phyloP scores from a whole-genome alignment of 2,797 vertebrate species.

The Thalassophryne amazonica region DNA sequence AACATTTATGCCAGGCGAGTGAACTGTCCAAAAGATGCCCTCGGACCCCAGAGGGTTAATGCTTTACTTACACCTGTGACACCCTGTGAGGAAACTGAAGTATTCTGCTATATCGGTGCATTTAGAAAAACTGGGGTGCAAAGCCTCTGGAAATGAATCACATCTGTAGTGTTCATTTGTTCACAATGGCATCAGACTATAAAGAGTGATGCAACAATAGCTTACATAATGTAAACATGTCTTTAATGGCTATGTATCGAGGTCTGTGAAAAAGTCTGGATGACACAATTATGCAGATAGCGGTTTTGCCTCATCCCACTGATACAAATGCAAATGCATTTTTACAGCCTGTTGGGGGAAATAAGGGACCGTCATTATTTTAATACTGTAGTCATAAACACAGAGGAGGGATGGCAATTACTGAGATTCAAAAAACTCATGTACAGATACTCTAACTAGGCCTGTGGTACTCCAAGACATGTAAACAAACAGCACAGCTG shows the following conservation, averaged over 20 bases:
- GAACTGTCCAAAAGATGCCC: too few relatives aligned
- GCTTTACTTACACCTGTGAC: too few relatives aligned
- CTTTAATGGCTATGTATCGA: neutral
- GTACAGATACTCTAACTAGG: conserved; percentile 58
- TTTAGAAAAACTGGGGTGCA: neutral
- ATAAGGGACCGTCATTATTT: conserved; percentile 31
- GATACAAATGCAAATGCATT: conserved; percentile 14
- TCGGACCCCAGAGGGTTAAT: too few relatives aligned
- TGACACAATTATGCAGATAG: neutral
- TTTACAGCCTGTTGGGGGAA: conserved; percentile 6
- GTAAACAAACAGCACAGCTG: conserved; percentile 67
- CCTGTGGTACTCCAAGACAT: conserved; percentile 54
- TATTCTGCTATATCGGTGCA: neutral
- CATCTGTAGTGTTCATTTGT: conserved; percentile 11
- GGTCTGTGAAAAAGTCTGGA: too few relatives aligned
- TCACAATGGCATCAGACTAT: neutral
- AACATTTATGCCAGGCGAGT: too few relatives aligned
- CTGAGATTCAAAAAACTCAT: conserved; percentile 52
- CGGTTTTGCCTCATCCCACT: conserved; percentile 2
- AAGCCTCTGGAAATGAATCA: neutral
- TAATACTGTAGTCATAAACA: conserved; percentile 45
- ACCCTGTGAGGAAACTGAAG: too few relatives aligned
- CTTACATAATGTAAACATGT: neutral
- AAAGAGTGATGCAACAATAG: neutral
- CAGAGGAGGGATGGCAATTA: conserved; percentile 52